A percentile compares a stretch with the other conserved stretches of the same genome.
Evolutionary conservation across 2,797 vertebrate species (phyloP).

Genomic region (Garrulus glandarius): DNA sequence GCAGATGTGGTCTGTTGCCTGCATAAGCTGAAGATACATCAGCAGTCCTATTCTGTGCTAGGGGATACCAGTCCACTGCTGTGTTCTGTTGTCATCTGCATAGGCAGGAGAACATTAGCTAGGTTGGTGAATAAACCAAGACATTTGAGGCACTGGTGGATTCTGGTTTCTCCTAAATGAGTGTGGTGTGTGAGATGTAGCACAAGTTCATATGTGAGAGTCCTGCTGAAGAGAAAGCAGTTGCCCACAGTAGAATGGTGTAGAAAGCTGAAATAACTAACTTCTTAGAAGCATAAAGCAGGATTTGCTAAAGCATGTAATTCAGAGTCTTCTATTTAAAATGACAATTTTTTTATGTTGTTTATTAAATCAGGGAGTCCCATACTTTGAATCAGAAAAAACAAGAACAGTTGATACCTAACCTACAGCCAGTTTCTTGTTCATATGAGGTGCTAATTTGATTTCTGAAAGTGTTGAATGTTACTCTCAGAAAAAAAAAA

Average conservation of each 20-base stretch:
- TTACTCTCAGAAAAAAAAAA: neutral
- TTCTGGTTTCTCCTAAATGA: neutral
- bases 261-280: neutral
- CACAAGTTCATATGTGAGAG: neutral
- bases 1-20: neutral
- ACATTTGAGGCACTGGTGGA: neutral
- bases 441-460: neutral
- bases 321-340: neutral
- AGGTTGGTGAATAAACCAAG: neutral
- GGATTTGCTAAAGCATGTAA: neutral
- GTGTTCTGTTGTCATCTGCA: neutral
- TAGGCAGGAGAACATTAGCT: neutral
- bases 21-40: neutral
- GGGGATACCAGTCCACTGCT: neutral
- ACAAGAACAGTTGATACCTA: neutral
- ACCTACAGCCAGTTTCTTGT: neutral
- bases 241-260: neutral
- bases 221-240: neutral
- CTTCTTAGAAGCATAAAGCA: neutral
- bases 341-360: neutral
- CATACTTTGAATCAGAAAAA: neutral
- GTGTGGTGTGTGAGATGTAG: neutral
- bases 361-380: neutral
- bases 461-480: neutral
- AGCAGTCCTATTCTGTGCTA: neutral